Conservation (phyloP, 2,888 invertebrate genomes). For the Orthosia gracilis region DNA sequence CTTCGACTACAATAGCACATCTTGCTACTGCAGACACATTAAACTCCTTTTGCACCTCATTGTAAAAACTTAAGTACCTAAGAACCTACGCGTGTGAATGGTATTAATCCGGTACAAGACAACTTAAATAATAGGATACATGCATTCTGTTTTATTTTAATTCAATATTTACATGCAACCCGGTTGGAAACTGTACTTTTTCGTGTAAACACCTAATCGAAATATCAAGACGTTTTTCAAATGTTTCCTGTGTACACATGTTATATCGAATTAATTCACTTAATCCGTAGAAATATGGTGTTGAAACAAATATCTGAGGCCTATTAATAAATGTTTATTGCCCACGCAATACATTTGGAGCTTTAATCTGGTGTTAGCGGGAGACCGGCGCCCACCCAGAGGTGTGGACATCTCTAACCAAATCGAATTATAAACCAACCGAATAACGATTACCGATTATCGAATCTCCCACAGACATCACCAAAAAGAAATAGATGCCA, state of each 20-base stretch:
- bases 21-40: slow-evolving; percentile 74
- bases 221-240: slow-evolving; percentile 60
- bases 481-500: slow-evolving; percentile 63
- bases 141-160: slow-evolving; percentile 65
- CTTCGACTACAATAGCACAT: slow-evolving; percentile 76
- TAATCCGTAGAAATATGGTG: slow-evolving; percentile 82
- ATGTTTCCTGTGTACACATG: slow-evolving; percentile 69
- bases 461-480: slow-evolving; percentile 52
- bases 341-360: slow-evolving; percentile 84
- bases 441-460: slow-evolving; percentile 59
- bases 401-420: slow-evolving; percentile 87
- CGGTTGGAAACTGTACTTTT: slow-evolving; percentile 55
- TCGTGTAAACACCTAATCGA: slow-evolving; percentile 63
- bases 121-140: slow-evolving; percentile 76
- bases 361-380: slow-evolving; percentile 85
- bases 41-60: slow-evolving; percentile 72
- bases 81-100: slow-evolving; percentile 59
- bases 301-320: slow-evolving; percentile 84
- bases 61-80: slow-evolving; percentile 72
- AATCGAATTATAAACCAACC: slow-evolving; percentile 85
- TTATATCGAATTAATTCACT: slow-evolving; percentile 78
- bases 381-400: slow-evolving; percentile 88
- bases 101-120: slow-evolving; percentile 71
- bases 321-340: slow-evolving; percentile 86
- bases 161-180: slow-evolving; percentile 29